Percentiles rank a stretch among this genome's conserved stretches.
Evolutionary conservation across 1,140 invertebrate species (phyloP).

Genomic region (Calosoma granatense): DNA sequence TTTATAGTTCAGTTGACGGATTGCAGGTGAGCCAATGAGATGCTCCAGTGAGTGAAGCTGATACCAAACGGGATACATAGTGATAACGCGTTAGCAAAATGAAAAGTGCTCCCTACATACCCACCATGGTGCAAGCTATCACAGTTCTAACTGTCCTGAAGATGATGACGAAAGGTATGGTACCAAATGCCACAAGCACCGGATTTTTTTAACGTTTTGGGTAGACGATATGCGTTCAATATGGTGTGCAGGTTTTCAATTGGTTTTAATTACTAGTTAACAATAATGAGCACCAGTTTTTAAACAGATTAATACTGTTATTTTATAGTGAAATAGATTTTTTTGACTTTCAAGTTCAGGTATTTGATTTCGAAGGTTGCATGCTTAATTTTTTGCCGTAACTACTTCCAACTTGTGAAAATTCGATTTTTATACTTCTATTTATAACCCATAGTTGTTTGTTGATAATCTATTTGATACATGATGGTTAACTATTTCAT

Average conservation of each 20-base stretch:
- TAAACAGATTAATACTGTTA: no score
- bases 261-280: no score
- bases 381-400: slow-evolving; percentile 4
- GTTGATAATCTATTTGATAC: no score
- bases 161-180: slow-evolving; percentile 69
- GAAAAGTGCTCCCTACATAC: slow-evolving; percentile 46
- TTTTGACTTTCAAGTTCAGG: slow-evolving; percentile 3
- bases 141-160: slow-evolving; percentile 72
- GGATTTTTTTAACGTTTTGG: slow-evolving; percentile 10
- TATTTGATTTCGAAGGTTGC: not conserved
- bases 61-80: slow-evolving; percentile 13
- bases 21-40: not conserved
- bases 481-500: no score
- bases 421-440: no score
- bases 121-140: slow-evolving; percentile 71
- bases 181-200: no score
- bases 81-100: slow-evolving; percentile 40
- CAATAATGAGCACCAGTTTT: no score
- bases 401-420: not conserved
- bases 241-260: not conserved
- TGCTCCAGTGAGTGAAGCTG: slow-evolving; percentile 3
- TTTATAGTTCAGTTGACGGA: not conserved
- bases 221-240: not conserved
- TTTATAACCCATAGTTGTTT: no score
- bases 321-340: no score